Conservation (phyloP, 2,888 invertebrate genomes). For the Tetrapedia diversipes region DNA sequence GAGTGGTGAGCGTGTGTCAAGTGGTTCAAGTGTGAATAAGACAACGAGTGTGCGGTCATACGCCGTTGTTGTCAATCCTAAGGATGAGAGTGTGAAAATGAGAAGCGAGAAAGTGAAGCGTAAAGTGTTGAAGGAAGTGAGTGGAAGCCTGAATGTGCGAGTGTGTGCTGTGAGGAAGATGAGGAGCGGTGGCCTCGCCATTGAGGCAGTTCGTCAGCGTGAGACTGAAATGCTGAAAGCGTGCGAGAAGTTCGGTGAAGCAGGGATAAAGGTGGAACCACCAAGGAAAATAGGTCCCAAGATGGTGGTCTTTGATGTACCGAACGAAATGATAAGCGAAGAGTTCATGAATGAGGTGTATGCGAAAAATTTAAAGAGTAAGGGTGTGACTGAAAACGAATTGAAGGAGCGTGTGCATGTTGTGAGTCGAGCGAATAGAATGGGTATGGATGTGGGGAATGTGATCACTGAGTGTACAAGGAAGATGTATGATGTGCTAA, state of each 20-base stretch:
- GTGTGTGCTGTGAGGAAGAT: neutral
- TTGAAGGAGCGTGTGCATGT: neutral
- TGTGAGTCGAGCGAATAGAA: neutral
- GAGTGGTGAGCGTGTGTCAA: too few relatives aligned
- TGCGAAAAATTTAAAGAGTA: neutral
- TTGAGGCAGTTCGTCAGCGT: neutral
- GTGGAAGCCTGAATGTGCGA: too few relatives aligned
- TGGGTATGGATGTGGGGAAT: conserved; percentile 1
- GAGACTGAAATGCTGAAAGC: neutral
- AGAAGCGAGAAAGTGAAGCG: neutral
- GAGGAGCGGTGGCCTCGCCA: neutral
- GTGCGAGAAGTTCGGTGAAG: neutral
- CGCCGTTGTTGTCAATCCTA: neutral
- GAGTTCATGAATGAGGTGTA: conserved; percentile 12
- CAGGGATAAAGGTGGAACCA: conserved; percentile 7
- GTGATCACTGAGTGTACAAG: conserved; percentile 3
- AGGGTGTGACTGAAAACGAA: neutral
- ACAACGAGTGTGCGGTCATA: too few relatives aligned
- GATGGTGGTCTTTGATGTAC: neutral
- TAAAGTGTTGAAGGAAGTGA: too few relatives aligned
- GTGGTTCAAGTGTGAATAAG: too few relatives aligned
- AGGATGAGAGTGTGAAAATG: neutral
- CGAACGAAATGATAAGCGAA: conserved; percentile 1
- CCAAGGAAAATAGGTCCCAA: too few relatives aligned
- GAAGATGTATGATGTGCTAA: neutral